Base-by-base conservation (phyloP, 2,888 invertebrate species). In the Rhagonycha lutea region DNA sequence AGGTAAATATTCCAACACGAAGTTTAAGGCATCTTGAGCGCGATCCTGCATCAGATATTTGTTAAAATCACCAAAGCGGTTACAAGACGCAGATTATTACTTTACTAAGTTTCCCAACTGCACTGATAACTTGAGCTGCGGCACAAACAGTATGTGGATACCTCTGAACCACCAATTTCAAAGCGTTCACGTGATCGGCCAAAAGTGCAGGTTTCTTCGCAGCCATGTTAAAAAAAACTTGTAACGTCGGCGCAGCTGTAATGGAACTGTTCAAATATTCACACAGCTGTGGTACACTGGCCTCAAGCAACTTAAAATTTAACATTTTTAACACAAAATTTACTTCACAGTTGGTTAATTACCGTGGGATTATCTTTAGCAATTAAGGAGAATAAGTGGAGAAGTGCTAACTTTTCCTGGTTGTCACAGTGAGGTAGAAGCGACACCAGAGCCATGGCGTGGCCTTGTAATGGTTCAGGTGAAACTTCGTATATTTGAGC, bases 401-500 rank as follows among this genome's bases (percentile, higher is more conserved):
- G 91, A 26, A 98, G 89, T 1, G 96, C 95, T 83, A 95, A 90
- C 86, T 95, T 94, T 88, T 98, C 98, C 80, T 95, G 92, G 76
- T 93, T 92, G 85, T 97, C 97, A 84, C 96, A 96, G 82, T 93
- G 93, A 0, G 94, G 94, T 70, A 97, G 88, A 12, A 97, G 90
- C 0, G 93, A 92, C 0, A 96, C 94, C 60, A 98, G 89, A 2
- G 95, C 93, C 86, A 95, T 92, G 2, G 96, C 93, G 87, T 96
- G 95, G 7, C 94, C 95, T 82, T 96, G 94, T 23, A 98, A 91
- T 0, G 96, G 94, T 82, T 95, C 95, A 2, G 94, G 94, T 68
- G 96, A 95, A 18, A 97, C 95, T 83, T 94, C 93, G 86, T 97
- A 98, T 61, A 98, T 93, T 88, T 96, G 96, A 0, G 96, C 96